Conservation (phyloP, 1,140 invertebrate genomes). For the Hestina assimilis region DNA sequence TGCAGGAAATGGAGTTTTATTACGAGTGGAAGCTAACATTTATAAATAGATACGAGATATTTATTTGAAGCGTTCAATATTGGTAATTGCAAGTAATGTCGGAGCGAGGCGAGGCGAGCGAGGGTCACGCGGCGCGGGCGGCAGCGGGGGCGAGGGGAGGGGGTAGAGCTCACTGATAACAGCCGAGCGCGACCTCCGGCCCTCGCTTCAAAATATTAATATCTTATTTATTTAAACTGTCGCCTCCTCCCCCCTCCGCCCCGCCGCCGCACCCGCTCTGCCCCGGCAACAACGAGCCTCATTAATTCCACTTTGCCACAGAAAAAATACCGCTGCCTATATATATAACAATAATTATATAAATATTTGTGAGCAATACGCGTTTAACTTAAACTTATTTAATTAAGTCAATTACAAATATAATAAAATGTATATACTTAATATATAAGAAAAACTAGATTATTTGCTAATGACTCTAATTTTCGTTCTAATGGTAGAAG, state of each 20-base stretch:
- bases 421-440: too few relatives aligned
- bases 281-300: conserved; percentile 6
- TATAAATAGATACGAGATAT: neutral
- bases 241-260: conserved; percentile 18
- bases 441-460: too few relatives aligned
- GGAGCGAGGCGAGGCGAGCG: neutral
- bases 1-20: neutral
- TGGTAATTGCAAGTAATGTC: conserved; percentile 3
- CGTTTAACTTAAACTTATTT: neutral
- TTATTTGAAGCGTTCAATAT: conserved; percentile 6
- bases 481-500: too few relatives aligned
- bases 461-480: too few relatives aligned
- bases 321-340: neutral
- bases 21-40: neutral
- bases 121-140: conserved; percentile 11
- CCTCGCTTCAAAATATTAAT: conserved; percentile 65
- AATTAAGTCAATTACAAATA: neutral
- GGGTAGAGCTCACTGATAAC: conserved; percentile 44
- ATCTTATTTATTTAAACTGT: conserved; percentile 58
- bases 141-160: conserved; percentile 14
- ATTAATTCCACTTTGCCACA: conserved; percentile 4
- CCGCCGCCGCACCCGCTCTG: conserved; percentile 4
- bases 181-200: conserved; percentile 55
- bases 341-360: too few relatives aligned
- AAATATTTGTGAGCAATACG: too few relatives aligned